A percentile compares a stretch with the other conserved stretches of the same genome.
phyloP scores from a whole-genome alignment of 2,113 vertebrate species.

The Lutjanus erythropterus region DNA sequence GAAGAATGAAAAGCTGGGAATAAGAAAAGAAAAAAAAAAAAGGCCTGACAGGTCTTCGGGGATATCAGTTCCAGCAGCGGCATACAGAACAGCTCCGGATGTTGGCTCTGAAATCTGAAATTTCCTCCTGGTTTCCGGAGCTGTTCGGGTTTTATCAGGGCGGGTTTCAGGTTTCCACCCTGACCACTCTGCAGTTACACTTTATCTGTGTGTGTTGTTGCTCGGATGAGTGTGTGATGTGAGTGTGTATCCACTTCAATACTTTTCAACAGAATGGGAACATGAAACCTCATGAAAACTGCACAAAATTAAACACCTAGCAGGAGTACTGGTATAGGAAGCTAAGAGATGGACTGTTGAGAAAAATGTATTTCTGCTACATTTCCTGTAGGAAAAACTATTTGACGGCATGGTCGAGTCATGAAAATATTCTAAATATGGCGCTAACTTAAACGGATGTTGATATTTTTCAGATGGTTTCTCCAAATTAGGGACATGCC shows the following conservation, averaged over 20 bases:
- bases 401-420: no score
- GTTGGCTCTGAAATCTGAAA: slow-evolving; percentile 47
- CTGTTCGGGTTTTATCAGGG: slow-evolving; percentile 37
- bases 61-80: slow-evolving; percentile 40
- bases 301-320: neutral
- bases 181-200: neutral
- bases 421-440: no score
- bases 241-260: no score
- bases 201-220: neutral
- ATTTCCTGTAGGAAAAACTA: no score
- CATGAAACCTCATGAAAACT: neutral
- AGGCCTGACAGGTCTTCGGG: slow-evolving; percentile 24
- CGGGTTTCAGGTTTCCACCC: slow-evolving; percentile 31
- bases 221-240: slow-evolving; percentile 2
- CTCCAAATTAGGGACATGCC: no score
- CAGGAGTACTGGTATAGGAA: no score
- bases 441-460: no score
- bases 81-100: slow-evolving; percentile 42
- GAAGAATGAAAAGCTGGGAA: neutral
- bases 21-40: slow-evolving; percentile 44
- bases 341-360: no score
- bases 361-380: no score
- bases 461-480: no score
- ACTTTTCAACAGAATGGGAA: no score
- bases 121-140: slow-evolving; percentile 46